Evolutionary conservation across 2,888 invertebrate species (phyloP).

Genomic region (Scelioninae gen. 1): DNA sequence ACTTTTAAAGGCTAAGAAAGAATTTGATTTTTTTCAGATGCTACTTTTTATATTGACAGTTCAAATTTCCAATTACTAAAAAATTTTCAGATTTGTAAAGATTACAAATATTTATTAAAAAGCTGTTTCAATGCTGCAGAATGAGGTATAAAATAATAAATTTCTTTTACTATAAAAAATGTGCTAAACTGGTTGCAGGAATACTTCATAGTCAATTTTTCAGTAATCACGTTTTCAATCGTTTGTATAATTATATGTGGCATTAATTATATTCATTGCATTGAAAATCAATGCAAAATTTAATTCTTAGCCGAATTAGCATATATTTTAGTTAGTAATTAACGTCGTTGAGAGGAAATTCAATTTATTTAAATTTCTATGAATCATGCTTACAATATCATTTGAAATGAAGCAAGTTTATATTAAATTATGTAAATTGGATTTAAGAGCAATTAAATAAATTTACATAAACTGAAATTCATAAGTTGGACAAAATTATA

Average conservation of each 20-base stretch:
- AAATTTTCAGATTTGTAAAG: no score
- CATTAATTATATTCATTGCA: slow-evolving; percentile 21
- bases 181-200: no score
- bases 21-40: no score
- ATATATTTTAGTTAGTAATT: slow-evolving; percentile 33
- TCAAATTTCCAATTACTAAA: no score
- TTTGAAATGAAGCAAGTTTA: slow-evolving; percentile 45
- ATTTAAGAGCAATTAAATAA: slow-evolving; percentile 49
- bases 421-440: slow-evolving; percentile 59
- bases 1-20: no score
- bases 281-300: slow-evolving; percentile 1
- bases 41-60: no score
- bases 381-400: slow-evolving; percentile 42
- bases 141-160: not conserved
- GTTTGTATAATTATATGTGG: slow-evolving; percentile 16
- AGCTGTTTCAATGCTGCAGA: no score
- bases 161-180: not conserved
- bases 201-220: no score
- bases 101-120: no score
- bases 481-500: slow-evolving; percentile 17
- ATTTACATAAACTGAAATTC: slow-evolving; percentile 36
- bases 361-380: slow-evolving; percentile 42
- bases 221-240: not conserved
- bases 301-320: slow-evolving; percentile 16
- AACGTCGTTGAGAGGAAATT: slow-evolving; percentile 21